Percentiles rank a stretch among this genome's conserved stretches.
Evolutionary conservation across 1,140 invertebrate genomes (phyloP).

Genomic region (Argopecten irradians): DNA sequence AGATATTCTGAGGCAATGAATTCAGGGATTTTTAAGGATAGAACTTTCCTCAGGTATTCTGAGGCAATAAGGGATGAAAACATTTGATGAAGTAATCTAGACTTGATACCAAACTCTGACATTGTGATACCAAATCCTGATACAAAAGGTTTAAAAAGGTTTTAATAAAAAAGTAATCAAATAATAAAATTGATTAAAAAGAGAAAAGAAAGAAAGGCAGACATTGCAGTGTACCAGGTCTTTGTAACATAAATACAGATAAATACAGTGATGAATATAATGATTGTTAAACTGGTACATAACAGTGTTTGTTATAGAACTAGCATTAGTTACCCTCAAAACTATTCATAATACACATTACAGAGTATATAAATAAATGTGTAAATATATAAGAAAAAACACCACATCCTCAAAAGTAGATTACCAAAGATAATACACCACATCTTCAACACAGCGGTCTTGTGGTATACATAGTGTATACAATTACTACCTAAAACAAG

Average conservation of each 20-base stretch:
- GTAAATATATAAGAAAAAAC: too few species aligned
- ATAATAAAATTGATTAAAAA: too few species aligned
- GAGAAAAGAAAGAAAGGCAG: neutral
- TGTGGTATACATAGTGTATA: neutral
- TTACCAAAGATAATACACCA: neutral
- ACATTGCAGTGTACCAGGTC: neutral
- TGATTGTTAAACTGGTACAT: neutral
- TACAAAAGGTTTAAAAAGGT: too few species aligned
- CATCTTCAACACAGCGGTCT: neutral
- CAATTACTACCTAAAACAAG: neutral
- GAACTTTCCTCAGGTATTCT: too few species aligned
- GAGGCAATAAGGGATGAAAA: too few species aligned
- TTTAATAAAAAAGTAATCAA: too few species aligned
- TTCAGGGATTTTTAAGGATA: too few species aligned
- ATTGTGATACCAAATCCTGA: neutral
- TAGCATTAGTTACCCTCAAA: constrained; percentile 24
- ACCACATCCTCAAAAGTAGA: neutral
- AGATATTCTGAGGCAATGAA: too few species aligned
- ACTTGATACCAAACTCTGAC: too few species aligned
- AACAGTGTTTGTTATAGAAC: neutral
- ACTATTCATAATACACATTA: constrained; percentile 24
- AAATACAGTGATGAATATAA: neutral
- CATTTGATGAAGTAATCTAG: neutral
- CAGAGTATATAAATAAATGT: neutral
- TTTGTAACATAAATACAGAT: neutral